Conservation (phyloP, 92 coral and sea anemone species). For the Porites divaricata region DNA sequence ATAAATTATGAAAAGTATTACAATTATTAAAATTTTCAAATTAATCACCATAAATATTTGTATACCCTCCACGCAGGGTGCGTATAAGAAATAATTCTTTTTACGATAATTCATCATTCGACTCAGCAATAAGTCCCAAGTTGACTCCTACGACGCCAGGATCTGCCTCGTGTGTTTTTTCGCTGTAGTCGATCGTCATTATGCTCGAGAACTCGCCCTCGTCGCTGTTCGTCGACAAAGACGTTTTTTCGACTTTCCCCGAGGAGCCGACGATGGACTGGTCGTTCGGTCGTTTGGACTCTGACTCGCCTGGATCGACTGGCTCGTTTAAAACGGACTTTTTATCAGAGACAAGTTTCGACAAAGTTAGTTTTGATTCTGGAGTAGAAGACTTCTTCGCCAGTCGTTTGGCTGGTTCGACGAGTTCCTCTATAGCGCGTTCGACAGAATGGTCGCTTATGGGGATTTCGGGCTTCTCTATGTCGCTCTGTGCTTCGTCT, state of each 20-base stretch:
- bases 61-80: not conserved
- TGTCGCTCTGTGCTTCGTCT: not conserved
- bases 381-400: not conserved
- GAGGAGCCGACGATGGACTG: not conserved
- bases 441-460: not conserved
- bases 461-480: not conserved
- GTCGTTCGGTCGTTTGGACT: not conserved
- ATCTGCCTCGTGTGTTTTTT: not conserved
- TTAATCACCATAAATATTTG: not conserved
- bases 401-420: not conserved
- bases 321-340: not conserved
- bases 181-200: constrained; percentile 29
- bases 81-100: not conserved
- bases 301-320: not conserved
- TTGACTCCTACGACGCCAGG: constrained; percentile 13
- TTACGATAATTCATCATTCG: not conserved
- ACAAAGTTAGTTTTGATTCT: not conserved
- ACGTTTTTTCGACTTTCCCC: constrained; percentile 13
- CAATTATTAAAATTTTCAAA: too few species aligned
- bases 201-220: constrained; percentile 23
- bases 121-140: not conserved
- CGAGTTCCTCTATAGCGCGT: not conserved
- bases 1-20: too few species aligned
- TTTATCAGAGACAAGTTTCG: not conserved
- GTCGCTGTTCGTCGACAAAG: not conserved